These are phyloP conservation scores for Xiphophorus maculatus DNA, from an alignment of 2,113 vertebrate genomes.

Conservation along the genomic window DNA sequence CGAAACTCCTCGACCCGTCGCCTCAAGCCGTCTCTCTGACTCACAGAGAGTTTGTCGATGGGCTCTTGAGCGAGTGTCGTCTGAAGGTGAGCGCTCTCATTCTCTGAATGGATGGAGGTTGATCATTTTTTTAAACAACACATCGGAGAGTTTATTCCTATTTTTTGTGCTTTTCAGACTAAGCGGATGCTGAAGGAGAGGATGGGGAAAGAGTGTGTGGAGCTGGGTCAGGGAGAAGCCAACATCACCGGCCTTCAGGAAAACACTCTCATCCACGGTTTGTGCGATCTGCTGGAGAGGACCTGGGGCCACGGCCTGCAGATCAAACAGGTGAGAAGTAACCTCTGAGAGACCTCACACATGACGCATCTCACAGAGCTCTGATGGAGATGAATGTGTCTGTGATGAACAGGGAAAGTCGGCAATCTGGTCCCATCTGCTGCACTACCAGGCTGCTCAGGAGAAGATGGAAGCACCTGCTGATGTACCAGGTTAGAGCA, in stretches of 20 bases:
- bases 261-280: constrained; percentile 90
- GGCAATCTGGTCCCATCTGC: constrained; percentile 96
- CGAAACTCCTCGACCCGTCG: constrained; percentile 92
- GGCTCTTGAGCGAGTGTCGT: constrained; percentile 94
- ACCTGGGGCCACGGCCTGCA: constrained; percentile 98
- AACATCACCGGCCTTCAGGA: constrained; percentile 95
- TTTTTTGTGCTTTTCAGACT: constrained; percentile 79
- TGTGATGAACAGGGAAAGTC: constrained; percentile 87
- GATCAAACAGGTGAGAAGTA: constrained; percentile 88
- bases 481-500: constrained; percentile 86
- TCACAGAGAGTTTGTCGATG: constrained; percentile 95
- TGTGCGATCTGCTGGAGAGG: constrained; percentile 96
- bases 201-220: constrained; percentile 94
- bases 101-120: neutral
- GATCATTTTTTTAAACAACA: neutral
- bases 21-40: constrained; percentile 92
- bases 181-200: constrained; percentile 98
- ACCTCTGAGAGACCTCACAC: constrained; percentile 1
- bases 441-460: constrained; percentile 92
- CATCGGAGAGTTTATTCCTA: neutral
- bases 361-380: neutral
- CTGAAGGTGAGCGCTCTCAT: constrained; percentile 85
- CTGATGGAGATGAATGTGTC: constrained; percentile 15
- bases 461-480: constrained; percentile 84
- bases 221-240: constrained; percentile 93